Evolutionary conservation across 64 coral and sea anemone genomes (phyloP).

Genomic region (Porites lutea): DNA sequence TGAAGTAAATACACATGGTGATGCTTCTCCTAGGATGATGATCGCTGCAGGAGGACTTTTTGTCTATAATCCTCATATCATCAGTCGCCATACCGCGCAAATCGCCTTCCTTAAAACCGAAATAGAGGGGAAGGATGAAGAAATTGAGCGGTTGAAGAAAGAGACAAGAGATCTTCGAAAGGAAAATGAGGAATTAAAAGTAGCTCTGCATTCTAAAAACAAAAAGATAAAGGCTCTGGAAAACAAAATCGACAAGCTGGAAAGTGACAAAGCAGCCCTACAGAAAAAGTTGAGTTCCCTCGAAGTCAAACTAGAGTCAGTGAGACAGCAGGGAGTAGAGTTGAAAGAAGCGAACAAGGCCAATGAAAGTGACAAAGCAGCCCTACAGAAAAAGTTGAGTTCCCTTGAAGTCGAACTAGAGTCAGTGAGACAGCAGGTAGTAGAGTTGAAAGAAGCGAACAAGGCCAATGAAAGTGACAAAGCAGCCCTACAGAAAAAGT

Average conservation of each 20-base stretch:
- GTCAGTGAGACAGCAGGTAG: neutral
- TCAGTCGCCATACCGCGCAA: neutral
- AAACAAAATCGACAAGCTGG: constrained; percentile 22
- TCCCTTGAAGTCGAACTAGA: constrained; percentile 25
- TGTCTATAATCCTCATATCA: too few species aligned
- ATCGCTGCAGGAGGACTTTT: too few species aligned
- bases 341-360: too few species aligned
- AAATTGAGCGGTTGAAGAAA: neutral
- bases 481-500: too few species aligned
- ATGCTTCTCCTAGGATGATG: too few species aligned
- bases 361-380: constrained; percentile 12
- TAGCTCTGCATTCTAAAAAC: constrained; percentile 10
- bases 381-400: neutral
- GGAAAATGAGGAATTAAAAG: neutral
- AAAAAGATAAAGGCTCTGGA: neutral
- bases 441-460: too few species aligned
- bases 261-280: neutral
- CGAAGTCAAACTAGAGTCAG: constrained; percentile 12
- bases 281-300: neutral
- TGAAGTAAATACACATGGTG: too few species aligned
- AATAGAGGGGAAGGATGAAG: constrained; percentile 10
- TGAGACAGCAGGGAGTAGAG: constrained; percentile 4
- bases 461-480: too few species aligned
- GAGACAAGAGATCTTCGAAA: neutral
- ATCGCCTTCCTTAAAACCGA: neutral